Evolutionary conservation across 2,113 vertebrate genomes (phyloP), one percentile per base, ranked within the genome.

Genomic region (Laticauda laticaudata): DNA sequence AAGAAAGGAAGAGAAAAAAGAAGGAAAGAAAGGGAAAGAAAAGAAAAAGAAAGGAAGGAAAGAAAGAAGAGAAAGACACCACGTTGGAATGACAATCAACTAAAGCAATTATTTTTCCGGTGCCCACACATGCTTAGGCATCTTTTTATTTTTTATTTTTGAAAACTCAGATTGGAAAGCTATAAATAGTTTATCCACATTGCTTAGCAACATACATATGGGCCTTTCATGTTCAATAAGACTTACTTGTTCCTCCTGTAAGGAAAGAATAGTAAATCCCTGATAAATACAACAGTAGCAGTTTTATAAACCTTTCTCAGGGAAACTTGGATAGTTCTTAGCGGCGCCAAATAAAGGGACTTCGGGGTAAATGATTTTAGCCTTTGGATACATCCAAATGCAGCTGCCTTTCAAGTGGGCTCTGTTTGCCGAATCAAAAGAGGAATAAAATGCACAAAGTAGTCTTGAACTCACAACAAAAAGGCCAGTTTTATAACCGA

Each of bases 161-260:
- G n/a, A 75, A 90, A 92, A 93, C 96, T 94, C 94, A 93, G 92
- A 95, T 93, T 95, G 1, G 5, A 18, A 94, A 95, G 96, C 97
- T 97, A 96, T 97, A 95, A 96, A 96, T 94, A 94, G 96, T 95
- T 95, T 95, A 95, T 89, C 94, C 57, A 0, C 0, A 94, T 97
- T 96, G 97, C 97, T 59, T 97, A 85, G 96, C 96, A 95, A 97
- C 93, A 2, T 93, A 18, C 56, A 2, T 2, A 57, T 7, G 8
- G 3, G 53, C 39, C 53, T 20, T 59, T 43, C 53, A 20, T 93
- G 92, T 92, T 88, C 91, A 92, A 94, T 93, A 6, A 93, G 3
- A 0, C 88, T 92, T 20, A 53, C 21, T 29, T 86, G 54, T 2
- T 11, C 24, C 3, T 26, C 6, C 29, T n/a, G 48, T 85, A 24